Base-by-base conservation (phyloP, 1,140 invertebrate species). In the Sitophilus oryzae region DNA sequence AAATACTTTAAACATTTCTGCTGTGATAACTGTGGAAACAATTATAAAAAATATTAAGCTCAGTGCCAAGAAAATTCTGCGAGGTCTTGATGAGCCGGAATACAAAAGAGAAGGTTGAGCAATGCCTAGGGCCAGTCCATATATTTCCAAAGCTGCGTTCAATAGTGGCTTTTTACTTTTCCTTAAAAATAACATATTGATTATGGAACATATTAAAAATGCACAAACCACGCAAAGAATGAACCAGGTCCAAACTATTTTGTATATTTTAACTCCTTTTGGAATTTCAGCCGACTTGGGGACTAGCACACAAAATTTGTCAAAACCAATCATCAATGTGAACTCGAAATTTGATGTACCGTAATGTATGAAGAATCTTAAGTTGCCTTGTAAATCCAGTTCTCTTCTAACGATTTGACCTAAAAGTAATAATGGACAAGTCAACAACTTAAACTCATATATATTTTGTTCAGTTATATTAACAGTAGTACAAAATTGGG, bases 301-400 rank as follows among this genome's bases (percentile, higher is more conserved):
- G 3, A 52, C 50, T 25, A 52, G 2, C 23, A 43, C 41, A 16
- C 50, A 52, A 2, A 52, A 20, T 8, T 52, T n/a, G 19, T 52
- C 50, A 14, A 19, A 25, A 16, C 42, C 37, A 20, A 22, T 19
- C 21, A 20, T 16, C 8, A 40, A 11, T 1, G 21, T 35, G 25
- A 42, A 52, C 21, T 42, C 50, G 18, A 52, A 6, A 6, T 5
- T 6, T 14, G 5, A 8, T 5, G 8, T 40, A 15, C 38, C 38
- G 14, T 5, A 6, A 14, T 40, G 5, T 40, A 8, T 20, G 38
- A 6, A 15, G 18, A 15, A 40, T 40, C 38, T 40, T 40, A 8
- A 5, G 38, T 40, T 40, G 14, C 5, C 38, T 40, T 40, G 38
- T 14, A 40, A 40, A 20, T 40, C 14, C 8, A 40, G 5, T 40